Percentiles rank a stretch among this genome's conserved stretches.
Conservation (phyloP, 1,140 invertebrate genomes). For the Heliconius nattereri region DNA sequence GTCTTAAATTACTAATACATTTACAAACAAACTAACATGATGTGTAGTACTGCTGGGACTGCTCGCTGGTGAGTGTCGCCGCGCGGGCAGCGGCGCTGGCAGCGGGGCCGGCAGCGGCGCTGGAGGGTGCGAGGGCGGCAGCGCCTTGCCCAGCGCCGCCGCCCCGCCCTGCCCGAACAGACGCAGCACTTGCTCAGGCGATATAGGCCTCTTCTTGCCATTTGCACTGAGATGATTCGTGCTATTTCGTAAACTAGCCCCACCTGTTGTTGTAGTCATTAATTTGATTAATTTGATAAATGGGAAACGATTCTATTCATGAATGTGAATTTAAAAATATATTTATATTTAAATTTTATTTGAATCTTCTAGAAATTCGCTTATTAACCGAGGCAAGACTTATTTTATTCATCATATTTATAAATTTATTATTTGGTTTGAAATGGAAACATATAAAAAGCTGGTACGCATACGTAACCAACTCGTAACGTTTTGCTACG, state of each 20-base stretch:
- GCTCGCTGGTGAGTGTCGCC: constrained; percentile 85
- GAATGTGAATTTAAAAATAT: too few relatives aligned
- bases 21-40: constrained; percentile 73
- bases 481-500: constrained; percentile 18
- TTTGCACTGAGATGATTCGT: constrained; percentile 71
- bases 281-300: not conserved
- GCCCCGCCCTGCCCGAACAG: constrained; percentile 82
- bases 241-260: constrained; percentile 69
- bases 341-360: not conserved
- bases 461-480: constrained; percentile 12
- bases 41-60: constrained; percentile 87
- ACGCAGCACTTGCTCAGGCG: constrained; percentile 88
- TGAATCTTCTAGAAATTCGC: not conserved
- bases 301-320: too few relatives aligned
- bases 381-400: not conserved
- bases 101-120: constrained; percentile 64
- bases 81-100: constrained; percentile 58
- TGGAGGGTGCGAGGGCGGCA: constrained; percentile 67
- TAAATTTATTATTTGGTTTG: not conserved
- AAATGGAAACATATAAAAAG: constrained; percentile 1
- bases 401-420: not conserved
- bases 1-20: not conserved
- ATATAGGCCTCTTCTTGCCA: constrained; percentile 87
- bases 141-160: constrained; percentile 69
- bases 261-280: constrained; percentile 45